These are phyloP conservation scores for Steinernema carpocapsae DNA, from an alignment of 2,888 invertebrate species.

Conservation along the genomic window DNA sequence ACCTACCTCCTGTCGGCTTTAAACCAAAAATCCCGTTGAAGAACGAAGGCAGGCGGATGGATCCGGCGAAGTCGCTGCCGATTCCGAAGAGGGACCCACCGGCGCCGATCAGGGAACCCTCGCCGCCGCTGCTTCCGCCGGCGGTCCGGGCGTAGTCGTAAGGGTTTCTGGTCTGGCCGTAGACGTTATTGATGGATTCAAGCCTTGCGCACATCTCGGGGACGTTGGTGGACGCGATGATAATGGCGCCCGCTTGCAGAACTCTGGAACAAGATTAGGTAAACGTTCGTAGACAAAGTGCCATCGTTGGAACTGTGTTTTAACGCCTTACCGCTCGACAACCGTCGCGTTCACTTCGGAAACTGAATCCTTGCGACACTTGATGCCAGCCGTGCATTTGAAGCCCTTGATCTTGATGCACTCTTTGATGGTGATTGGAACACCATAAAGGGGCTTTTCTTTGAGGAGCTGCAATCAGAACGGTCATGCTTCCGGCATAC, in stretches of 20 bases:
- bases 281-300: too few relatives aligned
- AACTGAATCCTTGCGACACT: conserved; percentile 19
- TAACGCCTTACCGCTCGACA: conserved; percentile 26
- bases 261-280: conserved; percentile 1
- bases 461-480: not conserved
- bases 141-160: conserved; percentile 78
- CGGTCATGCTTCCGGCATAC: not conserved
- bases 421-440: conserved; percentile 46
- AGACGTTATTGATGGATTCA: conserved; percentile 79
- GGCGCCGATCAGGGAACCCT: conserved; percentile 78
- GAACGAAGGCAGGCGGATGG: conserved; percentile 82
- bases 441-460: conserved; percentile 46
- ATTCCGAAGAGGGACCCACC: conserved; percentile 79
- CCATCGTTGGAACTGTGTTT: too few relatives aligned
- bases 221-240: conserved; percentile 82
- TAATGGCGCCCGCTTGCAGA: conserved; percentile 66
- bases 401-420: conserved; percentile 41
- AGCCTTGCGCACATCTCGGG: conserved; percentile 79
- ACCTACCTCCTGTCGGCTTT: not conserved
- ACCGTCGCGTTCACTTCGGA: conserved; percentile 40
- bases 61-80: conserved; percentile 86
- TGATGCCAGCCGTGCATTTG: conserved; percentile 40
- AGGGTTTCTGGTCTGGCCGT: conserved; percentile 82
- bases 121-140: conserved; percentile 88
- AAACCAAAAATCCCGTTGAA: conserved; percentile 46